Base-by-base conservation (phyloP, 2,888 invertebrate species). In the Plagodis pulveraria region DNA sequence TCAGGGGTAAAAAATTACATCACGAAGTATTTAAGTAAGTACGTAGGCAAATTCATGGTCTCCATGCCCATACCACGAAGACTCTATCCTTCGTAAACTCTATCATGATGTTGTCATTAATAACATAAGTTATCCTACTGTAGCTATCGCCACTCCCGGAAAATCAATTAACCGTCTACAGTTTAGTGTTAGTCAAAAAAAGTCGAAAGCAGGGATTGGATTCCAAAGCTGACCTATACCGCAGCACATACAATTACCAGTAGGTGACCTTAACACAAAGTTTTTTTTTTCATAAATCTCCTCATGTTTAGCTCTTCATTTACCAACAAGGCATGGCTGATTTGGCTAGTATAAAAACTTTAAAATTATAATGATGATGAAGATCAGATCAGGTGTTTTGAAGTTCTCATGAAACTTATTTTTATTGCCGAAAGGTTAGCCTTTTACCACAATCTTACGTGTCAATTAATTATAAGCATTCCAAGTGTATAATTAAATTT, bases 151-250 rank as follows among this genome's bases (percentile, higher is more conserved):
- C 58, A 59, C 61, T 67, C 62, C 63, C 67, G 70, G 62, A 69
- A 67, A 80, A 84, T 84, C 81, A 84, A 84, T 84, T 83, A 80
- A 66, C 72, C 73, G 72, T 75, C 74, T 71, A 67, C 77, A 76
- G 80, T 81, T 83, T 80, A 81, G 75, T 77, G 77, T 73, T 74
- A 79, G 76, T 74, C 77, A 71, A 86, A 87, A 87, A 87, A 89
- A 89, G 86, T 87, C 86, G 80, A 83, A 82, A 83, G 80, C 86
- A 85, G 81, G 83, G 86, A 87, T 88, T 88, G 84, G 83, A 84
- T 83, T 83, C 82, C 80, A 81, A 80, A 83, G 82, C 83, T 82
- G 84, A 83, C 81, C 80, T 77, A 78, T 76, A 47, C 33, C 5
- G 11, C 42, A 47, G 35, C 42, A 48, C 34, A 22, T 34, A 35